Evolutionary conservation across 2,113 vertebrate genomes (phyloP).

Genomic region (Vireo altiloquus): DNA sequence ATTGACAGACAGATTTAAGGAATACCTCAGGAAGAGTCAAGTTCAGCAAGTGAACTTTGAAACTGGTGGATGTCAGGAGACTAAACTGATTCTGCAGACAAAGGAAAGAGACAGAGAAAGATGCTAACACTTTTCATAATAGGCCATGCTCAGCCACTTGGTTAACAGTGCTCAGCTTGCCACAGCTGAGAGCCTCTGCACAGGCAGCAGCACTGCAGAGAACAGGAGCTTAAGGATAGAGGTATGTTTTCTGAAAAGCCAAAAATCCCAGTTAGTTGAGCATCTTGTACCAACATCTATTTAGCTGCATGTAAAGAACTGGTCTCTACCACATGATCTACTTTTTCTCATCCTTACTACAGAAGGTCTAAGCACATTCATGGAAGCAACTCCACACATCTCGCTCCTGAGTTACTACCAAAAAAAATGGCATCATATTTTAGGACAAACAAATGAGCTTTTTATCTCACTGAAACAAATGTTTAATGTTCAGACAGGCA

Average conservation of each 20-base stretch:
- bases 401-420: neutral
- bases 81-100: neutral
- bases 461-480: neutral
- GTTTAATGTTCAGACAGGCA: neutral
- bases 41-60: neutral
- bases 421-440: neutral
- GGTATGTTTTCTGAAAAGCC: neutral
- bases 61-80: neutral
- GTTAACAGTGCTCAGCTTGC: neutral
- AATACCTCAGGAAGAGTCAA: neutral
- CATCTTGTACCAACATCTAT: neutral
- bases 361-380: neutral
- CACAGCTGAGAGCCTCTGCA: neutral
- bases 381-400: neutral
- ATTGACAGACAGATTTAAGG: neutral
- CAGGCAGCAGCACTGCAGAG: neutral
- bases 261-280: neutral
- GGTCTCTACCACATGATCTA: neutral
- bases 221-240: neutral
- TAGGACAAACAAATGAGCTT: neutral
- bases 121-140: neutral
- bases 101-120: neutral
- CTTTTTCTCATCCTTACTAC: neutral
- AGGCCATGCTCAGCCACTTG: neutral
- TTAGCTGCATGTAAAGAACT: neutral